Conservation (phyloP, 2,888 invertebrate species). For the Cylloceria caligata region DNA sequence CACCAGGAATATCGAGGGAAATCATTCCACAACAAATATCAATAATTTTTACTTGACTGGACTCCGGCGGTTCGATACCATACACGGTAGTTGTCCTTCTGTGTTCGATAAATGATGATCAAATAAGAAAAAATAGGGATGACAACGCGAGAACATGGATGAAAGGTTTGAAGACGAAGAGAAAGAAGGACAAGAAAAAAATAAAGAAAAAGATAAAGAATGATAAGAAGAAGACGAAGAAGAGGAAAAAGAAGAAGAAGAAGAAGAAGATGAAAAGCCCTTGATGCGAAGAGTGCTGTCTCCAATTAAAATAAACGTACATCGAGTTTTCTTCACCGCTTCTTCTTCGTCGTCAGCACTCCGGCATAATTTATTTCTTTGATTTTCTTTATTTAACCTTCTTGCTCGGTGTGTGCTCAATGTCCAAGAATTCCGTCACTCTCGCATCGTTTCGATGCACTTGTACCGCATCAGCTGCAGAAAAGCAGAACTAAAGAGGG, state of each 20-base stretch:
- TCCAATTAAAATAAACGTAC: conserved; percentile 73
- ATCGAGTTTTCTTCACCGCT: conserved; percentile 67
- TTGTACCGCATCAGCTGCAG: conserved; percentile 58
- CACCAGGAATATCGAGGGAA: no score
- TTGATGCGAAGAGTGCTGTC: conserved; percentile 58
- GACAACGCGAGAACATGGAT: conserved; percentile 26
- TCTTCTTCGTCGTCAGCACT: conserved; percentile 58
- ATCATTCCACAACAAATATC: no score
- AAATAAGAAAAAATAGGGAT: conserved; percentile 22
- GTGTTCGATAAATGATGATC: neutral
- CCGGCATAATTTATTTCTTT: conserved; percentile 19
- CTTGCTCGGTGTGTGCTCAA: neutral
- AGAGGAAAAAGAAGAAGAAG: conserved; percentile 24
- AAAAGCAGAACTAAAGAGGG: conserved; percentile 46
- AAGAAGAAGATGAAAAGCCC: conserved; percentile 45
- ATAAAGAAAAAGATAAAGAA: conserved; percentile 35
- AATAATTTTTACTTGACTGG: no score
- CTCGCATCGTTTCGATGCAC: conserved; percentile 57
- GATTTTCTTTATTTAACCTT: conserved; percentile 18
- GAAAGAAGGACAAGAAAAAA: conserved; percentile 39
- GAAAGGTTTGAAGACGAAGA: conserved; percentile 11
- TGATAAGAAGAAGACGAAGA: conserved; percentile 53
- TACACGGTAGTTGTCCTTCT: neutral
- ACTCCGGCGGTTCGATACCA: no score
- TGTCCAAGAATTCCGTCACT: conserved; percentile 62